Base-by-base conservation (phyloP, 2,888 invertebrate genomes). In the Drosophila pseudotakahashii region DNA sequence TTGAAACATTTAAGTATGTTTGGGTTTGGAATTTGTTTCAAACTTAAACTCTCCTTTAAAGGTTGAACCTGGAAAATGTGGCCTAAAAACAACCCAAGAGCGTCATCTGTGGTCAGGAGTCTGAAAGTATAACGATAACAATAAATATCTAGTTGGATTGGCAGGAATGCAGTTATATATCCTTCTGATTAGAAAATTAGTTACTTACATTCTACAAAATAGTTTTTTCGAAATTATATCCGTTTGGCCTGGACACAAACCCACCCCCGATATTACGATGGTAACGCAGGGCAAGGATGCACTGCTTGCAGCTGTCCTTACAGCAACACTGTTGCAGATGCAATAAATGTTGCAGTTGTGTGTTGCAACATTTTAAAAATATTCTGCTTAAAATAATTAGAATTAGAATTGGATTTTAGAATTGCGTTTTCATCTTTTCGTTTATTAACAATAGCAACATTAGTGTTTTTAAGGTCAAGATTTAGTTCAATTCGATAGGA, bases 181-280 rank as follows among this genome's bases (percentile, higher is more conserved):
- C 32, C 19, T 26, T 0, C 66, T 39, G 19, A 66, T 68, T 47
- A 11, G 64, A 45, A 37, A 44, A 32, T 7, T 26, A 9, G 0
- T 11, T 23, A 1, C 23, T 3, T 10, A 52, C 37, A 23, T 32
- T 44, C n/a, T 23, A 2, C 64, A 30, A 41, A 41, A 41, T 36
- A 63, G 26, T 11, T 62, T 36, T 58, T 63, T 61, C 23, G 57
- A 51, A 53, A 26, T 36, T 45, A 9, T 26, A 44, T 13, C 44
- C 3, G 4, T 32, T 54, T 73, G 64, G 52, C 69, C 67, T 51
- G 62, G 88, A 79, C 81, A 75, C 85, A 73, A 85, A 81, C 81
- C 88, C 63, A 19, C 60, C 11, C 59, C 34, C 47, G 16, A 11
- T 16, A 1, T 34, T 5, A 23, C n/a, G 36, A 44, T 54, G 63